Base-by-base conservation (phyloP, 2,113 vertebrate species). In the Chloropsis hardwickii region DNA sequence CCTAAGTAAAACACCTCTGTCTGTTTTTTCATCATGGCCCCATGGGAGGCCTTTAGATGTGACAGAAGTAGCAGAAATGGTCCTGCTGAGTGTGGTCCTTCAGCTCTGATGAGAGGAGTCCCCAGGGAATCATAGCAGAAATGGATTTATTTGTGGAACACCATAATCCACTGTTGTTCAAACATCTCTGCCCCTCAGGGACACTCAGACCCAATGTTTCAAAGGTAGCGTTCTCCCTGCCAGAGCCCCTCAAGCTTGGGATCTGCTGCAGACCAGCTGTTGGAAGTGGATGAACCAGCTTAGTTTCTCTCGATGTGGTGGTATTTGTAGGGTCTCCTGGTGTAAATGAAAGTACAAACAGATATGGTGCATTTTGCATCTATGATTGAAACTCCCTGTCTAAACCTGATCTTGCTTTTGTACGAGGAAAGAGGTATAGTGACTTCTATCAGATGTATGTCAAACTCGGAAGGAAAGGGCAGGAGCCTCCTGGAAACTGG, bases 291-390 rank as follows among this genome's bases (percentile, higher is more conserved):
- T 16, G 8, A 14, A 40, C 21, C 27, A 72, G n/a, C 44, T 74
- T 15, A 1, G 11, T 35, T 80, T 72, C 57, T 90, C 24, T 88
- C 31, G 33, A 47, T 42, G 6, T 9, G 18, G 25, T 42, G 53
- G 7, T 22, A 13, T 15, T 33, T 33, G 35, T 35, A 29, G 44
- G 13, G 25, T 57, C n/a, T 56, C 39, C 29, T 20, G 42, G 23
- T 70, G 14, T 71, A 42, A 94, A 28, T 21, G 23, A 27, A 78
- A 76, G 11, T 33, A 37, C 31, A 54, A 54, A 5, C 5, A 24
- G 22, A 12, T 28, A 5, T 0, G 6, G 10, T 81, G 19, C 27
- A 12, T 54, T 40, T 78, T 14, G n/a, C 12, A 14, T 10, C 10
- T 1, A 0, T 4, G 10, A 4, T 8, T 69, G 56, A 39, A 72